Base-by-base conservation (phyloP, 2,797 vertebrate species). In the Argyrosomus regius region DNA sequence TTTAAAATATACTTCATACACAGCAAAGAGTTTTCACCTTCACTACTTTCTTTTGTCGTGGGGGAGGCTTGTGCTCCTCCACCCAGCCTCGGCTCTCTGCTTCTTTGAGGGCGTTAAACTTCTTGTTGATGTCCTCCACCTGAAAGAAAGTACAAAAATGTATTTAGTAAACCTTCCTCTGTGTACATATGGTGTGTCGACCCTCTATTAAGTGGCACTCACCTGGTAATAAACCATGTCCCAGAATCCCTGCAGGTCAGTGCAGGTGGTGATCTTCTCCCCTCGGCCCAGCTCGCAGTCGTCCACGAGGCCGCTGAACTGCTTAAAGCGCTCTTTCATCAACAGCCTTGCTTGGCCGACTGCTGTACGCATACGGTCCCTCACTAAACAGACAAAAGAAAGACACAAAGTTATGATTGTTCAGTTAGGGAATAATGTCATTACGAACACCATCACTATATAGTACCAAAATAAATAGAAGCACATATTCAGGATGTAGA, bases 191-290 rank as follows among this genome's bases (percentile, higher is more conserved):
- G 3, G 45, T 8, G 5, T 4, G 2, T 18, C 20, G 18, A n/a
- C 8, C 24, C 2, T 35, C 13, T 57, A 2, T n/a, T 8, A 20
- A 16, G 28, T 41, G 17, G 18, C 0, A 18, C 90, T 17, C 72
- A 97, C 98, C 96, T 99, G 98, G 92, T 95, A 98, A 88, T 93
- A 96, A 71, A 99, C 90, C 98, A 99, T 99, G 84, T 99, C 98
- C 98, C 98, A 99, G 92, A 99, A 99, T 24, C 98, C 98, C 89
- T 98, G 97, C 77, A 99, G 91, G 87, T 99, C 98, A 0, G 91
- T 92, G 80, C 96, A 97, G 0, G 94, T 97, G 0, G 96, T 97
- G 88, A 97, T 90, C 87, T 97, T 99, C 90, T 97, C 96, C 11
- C 98, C 97, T 4, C 86, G 85, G 64, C 95, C 92, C 53, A 98